Evolutionary conservation across 2,797 vertebrate genomes (phyloP), one percentile per base, ranked within the genome.

Genomic region (Sebastes variabilis): DNA sequence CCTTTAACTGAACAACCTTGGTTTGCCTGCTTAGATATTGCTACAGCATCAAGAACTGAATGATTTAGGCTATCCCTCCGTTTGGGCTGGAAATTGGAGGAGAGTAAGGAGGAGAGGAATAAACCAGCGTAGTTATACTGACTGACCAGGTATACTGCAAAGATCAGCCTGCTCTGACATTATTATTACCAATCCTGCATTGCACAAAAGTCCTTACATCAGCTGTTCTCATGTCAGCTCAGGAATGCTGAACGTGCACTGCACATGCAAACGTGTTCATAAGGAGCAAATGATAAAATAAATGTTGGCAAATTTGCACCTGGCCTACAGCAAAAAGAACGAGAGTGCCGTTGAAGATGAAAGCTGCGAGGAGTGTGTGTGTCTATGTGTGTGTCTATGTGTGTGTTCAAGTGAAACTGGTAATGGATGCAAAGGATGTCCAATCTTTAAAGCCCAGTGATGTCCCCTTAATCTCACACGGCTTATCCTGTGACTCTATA

Each of bases 211-310:
- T 32, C 66, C 59, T n/a, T 49, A 68, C 79, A 76, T 81, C 81
- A 88, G 77, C 77, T 80, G 71, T 82, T 89, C 38, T 85, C 27
- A 20, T 38, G 56, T 77, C 60, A 42, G 52, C 13, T 54, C 16
- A 72, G 58, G 65, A 84, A 75, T 66, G 72, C 85, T 90, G 88
- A 81, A 46, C 30, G 16, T 46, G 81, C 80, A 82, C 12, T 52
- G 66, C 32, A 72, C 36, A 54, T 54, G 66, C 30, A 73, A 49
- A 60, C 8, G 4, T 49, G 27, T 66, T 74, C n/a, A 67, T 20
- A 32, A 29, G 24, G 34, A 79, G 36, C 2, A 75, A 30, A 30
- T 30, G 30, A 54, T 75, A 42, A 42, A 16, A 67, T 60, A 66
- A 79, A 75, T 72, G 66, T 49, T 18, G 16, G 66, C 7, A 29